Evolutionary conservation across 23 tunicate genomes (phyloP).

Genomic region (Trididemnum miniatum): DNA sequence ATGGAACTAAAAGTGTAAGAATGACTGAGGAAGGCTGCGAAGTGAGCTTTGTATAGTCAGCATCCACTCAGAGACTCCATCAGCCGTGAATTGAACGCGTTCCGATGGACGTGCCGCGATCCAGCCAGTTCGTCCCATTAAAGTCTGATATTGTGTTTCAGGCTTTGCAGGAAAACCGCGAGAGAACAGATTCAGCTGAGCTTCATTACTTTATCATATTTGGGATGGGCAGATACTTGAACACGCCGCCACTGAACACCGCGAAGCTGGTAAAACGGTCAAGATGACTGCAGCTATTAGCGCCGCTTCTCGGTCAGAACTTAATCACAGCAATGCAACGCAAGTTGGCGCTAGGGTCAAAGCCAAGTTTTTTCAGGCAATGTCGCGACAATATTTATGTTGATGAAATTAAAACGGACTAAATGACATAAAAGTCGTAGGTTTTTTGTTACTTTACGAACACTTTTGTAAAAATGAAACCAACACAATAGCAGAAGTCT

Average conservation of each 20-base stretch:
- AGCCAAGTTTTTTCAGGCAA: constrained; percentile 59
- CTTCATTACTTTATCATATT: constrained; percentile 61
- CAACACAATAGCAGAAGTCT: too few relatives aligned
- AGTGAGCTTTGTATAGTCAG: too few relatives aligned
- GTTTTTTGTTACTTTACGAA: too few relatives aligned
- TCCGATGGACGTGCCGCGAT: too few relatives aligned
- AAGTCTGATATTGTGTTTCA: constrained; percentile 1
- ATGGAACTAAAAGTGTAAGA: too few relatives aligned
- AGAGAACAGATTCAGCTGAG: constrained; percentile 72
- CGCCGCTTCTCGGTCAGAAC: constrained; percentile 66
- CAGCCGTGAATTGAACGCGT: too few relatives aligned
- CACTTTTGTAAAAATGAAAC: too few relatives aligned
- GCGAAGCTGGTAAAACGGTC: constrained; percentile 64
- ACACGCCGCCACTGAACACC: constrained; percentile 70
- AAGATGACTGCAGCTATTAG: constrained; percentile 48
- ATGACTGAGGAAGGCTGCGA: too few relatives aligned
- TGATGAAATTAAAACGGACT: neutral
- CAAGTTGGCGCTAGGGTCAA: constrained; percentile 56
- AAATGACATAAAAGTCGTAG: neutral
- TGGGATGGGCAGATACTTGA: constrained; percentile 80
- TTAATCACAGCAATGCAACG: constrained; percentile 66
- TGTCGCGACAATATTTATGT: constrained; percentile 67
- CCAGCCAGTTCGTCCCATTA: too few relatives aligned
- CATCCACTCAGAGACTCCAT: too few relatives aligned
- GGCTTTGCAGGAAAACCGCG: constrained; percentile 82